These are phyloP conservation scores for Acleris cristana DNA, from an alignment of 2,888 invertebrate species.

Conservation along the genomic window DNA sequence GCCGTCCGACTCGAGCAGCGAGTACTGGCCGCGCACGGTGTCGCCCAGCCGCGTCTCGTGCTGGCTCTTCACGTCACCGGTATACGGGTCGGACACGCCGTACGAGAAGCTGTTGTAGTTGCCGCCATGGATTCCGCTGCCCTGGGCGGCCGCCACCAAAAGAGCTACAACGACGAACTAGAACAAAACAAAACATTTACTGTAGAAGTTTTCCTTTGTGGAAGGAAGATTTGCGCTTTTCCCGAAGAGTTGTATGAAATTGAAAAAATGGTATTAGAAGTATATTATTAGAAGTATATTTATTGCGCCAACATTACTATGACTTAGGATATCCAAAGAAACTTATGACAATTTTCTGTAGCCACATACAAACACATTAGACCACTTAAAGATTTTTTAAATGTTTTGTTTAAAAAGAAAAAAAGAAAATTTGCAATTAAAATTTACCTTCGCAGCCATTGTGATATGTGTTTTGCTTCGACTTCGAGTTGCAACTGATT, in stretches of 20 bases:
- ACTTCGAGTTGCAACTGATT: constrained; percentile 78
- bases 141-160: constrained; percentile 72
- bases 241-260: too few species aligned
- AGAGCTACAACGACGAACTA: constrained; percentile 77
- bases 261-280: too few species aligned
- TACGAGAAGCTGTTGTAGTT: constrained; percentile 77
- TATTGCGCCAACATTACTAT: too few species aligned
- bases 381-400: too few species aligned
- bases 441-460: constrained; percentile 80
- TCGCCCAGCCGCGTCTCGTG: constrained; percentile 86
- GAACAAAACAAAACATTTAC: neutral
- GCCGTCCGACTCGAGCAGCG: constrained; percentile 63
- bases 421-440: constrained; percentile 7
- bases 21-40: constrained; percentile 64
- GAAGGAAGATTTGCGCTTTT: too few species aligned
- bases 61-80: constrained; percentile 82
- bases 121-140: constrained; percentile 69
- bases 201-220: neutral
- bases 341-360: too few species aligned
- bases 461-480: constrained; percentile 66
- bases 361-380: too few species aligned
- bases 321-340: too few species aligned
- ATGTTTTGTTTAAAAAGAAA: too few species aligned
- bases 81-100: constrained; percentile 76
- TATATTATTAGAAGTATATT: too few species aligned